Evolutionary conservation across 2,888 invertebrate species (phyloP).

Genomic region (Mongoloraphidia duomilia): DNA sequence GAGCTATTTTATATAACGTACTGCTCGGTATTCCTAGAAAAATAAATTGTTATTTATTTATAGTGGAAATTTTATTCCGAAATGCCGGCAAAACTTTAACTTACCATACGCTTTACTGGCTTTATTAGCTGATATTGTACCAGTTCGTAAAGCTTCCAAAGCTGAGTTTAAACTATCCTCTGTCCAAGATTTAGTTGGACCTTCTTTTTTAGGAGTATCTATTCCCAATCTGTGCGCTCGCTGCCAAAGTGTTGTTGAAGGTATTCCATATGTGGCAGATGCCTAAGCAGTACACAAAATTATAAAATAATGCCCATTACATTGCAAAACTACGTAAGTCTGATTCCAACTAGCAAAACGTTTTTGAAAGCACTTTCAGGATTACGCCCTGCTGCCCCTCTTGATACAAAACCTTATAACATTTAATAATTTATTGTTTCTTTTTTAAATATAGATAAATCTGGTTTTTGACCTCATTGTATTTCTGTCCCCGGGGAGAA

Average conservation of each 20-base stretch:
- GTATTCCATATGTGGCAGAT: constrained; percentile 74
- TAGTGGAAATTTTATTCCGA: neutral
- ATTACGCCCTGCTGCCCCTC: no score
- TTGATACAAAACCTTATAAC: no score
- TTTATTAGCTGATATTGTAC: constrained; percentile 79
- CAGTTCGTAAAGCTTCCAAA: constrained; percentile 66
- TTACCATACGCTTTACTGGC: constrained; percentile 77
- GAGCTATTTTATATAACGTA: constrained; percentile 81
- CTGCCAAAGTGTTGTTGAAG: constrained; percentile 84
- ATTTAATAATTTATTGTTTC: no score
- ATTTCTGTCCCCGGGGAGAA: no score
- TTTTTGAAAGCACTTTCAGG: no score
- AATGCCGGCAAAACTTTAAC: constrained; percentile 2
- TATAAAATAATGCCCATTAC: neutral
- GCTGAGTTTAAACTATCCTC: constrained; percentile 72
- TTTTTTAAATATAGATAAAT: no score
- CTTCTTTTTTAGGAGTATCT: constrained; percentile 83
- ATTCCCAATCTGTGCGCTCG: constrained; percentile 78
- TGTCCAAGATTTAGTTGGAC: constrained; percentile 75
- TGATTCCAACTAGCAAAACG: no score
- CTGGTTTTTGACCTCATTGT: no score
- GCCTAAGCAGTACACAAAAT: constrained; percentile 32
- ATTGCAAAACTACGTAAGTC: no score
- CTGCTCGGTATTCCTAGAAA: constrained; percentile 68
- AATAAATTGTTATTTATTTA: neutral